A percentile compares a stretch with the other conserved stretches of the same genome.
phyloP scores from a whole-genome alignment of 2,888 invertebrate genomes.

The Mellilla xanthometata region DNA sequence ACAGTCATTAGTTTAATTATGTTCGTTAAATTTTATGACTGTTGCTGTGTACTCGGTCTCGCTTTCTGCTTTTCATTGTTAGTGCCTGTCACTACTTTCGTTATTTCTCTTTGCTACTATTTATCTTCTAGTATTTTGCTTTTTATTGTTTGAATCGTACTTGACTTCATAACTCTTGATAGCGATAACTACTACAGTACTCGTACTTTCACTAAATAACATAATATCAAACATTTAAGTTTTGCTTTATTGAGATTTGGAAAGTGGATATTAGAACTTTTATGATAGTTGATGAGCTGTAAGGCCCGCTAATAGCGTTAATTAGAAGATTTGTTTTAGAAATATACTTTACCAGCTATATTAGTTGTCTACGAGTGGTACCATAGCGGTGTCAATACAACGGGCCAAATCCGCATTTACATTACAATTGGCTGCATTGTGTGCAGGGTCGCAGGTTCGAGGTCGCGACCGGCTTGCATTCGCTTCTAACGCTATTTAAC shows the following conservation, averaged over 20 bases:
- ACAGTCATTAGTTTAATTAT: slow-evolving; percentile 37
- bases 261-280: too few species aligned
- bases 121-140: neutral
- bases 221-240: too few species aligned
- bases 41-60: slow-evolving; percentile 52
- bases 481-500: slow-evolving; percentile 34
- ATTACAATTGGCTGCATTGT: slow-evolving; percentile 73
- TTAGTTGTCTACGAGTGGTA: slow-evolving; percentile 36
- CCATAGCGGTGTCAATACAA: slow-evolving; percentile 53
- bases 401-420: slow-evolving; percentile 64
- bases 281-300: too few species aligned
- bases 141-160: too few species aligned
- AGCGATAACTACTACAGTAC: too few species aligned
- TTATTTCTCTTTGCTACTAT: slow-evolving; percentile 8
- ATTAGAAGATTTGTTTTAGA: too few species aligned
- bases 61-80: slow-evolving; percentile 58
- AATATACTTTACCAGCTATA: too few species aligned
- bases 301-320: too few species aligned
- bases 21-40: slow-evolving; percentile 43
- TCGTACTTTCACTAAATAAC: too few species aligned
- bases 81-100: slow-evolving; percentile 31
- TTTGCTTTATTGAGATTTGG: too few species aligned
- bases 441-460: slow-evolving; percentile 75
- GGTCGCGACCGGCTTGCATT: slow-evolving; percentile 58
- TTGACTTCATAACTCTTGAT: too few species aligned